phyloP scores from a whole-genome alignment of 2,888 invertebrate species.

The Eupithecia abbreviata region DNA sequence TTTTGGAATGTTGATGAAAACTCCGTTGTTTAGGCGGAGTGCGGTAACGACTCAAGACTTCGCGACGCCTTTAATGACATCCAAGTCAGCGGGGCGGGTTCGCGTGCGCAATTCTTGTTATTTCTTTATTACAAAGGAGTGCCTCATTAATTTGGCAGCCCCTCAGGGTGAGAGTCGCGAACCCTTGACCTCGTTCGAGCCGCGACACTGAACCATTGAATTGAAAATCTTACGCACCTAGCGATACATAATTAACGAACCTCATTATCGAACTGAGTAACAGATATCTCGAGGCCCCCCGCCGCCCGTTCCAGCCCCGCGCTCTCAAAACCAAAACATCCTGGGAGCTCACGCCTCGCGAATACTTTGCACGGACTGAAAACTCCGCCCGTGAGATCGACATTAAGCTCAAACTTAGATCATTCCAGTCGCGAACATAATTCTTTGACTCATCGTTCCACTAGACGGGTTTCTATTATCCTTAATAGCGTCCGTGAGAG shows the following conservation, averaged over 20 bases:
- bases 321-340: slow-evolving; percentile 35
- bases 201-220: slow-evolving; percentile 72
- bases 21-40: slow-evolving; percentile 76
- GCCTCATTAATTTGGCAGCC: slow-evolving; percentile 84
- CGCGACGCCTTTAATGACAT: slow-evolving; percentile 80
- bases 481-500: slow-evolving; percentile 80
- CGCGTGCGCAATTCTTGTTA: slow-evolving; percentile 84
- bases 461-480: slow-evolving; percentile 80
- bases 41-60: slow-evolving; percentile 78
- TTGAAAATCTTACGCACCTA: slow-evolving; percentile 78
- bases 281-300: slow-evolving; percentile 59
- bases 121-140: slow-evolving; percentile 85
- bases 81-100: slow-evolving; percentile 74
- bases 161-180: slow-evolving; percentile 81
- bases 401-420: slow-evolving; percentile 77
- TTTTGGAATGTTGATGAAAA: slow-evolving; percentile 68
- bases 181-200: slow-evolving; percentile 82
- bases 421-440: slow-evolving; percentile 74
- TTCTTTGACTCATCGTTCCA: slow-evolving; percentile 74
- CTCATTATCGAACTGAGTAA: slow-evolving; percentile 77
- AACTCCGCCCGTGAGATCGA: slow-evolving; percentile 54
- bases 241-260: slow-evolving; percentile 82
- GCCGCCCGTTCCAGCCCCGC: slow-evolving; percentile 36
- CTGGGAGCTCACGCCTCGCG: slow-evolving; percentile 43
- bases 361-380: slow-evolving; percentile 52